Percentiles rank a stretch among this genome's conserved stretches.
These are phyloP conservation scores for Corydoras maculifer DNA, from an alignment of 2,113 vertebrate genomes.

Conservation along the genomic window DNA sequence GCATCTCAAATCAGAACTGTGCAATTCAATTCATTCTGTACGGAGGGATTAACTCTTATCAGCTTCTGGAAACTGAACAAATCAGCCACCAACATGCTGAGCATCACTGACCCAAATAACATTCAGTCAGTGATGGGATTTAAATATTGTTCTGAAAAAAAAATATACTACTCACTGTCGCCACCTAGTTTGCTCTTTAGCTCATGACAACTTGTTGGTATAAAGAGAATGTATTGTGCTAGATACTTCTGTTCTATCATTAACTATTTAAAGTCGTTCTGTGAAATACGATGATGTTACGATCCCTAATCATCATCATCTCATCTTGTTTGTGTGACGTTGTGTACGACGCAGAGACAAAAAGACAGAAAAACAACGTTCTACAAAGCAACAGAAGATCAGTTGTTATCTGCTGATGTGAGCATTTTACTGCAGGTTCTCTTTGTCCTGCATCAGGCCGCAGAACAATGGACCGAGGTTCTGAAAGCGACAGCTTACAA, in stretches of 20 bases:
- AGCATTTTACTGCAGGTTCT: slow-evolving; percentile 20
- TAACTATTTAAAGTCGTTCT: no score
- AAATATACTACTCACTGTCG: no score
- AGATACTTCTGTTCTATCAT: background rate
- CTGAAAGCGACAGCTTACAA: slow-evolving; percentile 11
- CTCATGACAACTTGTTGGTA: no score
- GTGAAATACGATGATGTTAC: no score
- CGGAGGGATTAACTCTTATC: slow-evolving; percentile 16
- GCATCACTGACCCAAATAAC: background rate
- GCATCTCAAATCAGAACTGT: slow-evolving; percentile 12
- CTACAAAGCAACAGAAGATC: slow-evolving; percentile 31
- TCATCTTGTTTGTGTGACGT: background rate
- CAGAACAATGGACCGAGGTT: slow-evolving; percentile 8
- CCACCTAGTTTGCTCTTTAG: no score
- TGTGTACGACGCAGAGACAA: background rate
- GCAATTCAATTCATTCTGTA: background rate
- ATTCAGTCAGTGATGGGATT: background rate
- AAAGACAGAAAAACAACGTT: slow-evolving; percentile 29
- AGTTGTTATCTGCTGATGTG: slow-evolving; percentile 32
- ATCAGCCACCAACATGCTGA: slow-evolving; percentile 14
- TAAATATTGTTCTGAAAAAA: slow-evolving; percentile 5
- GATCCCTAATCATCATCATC: background rate
- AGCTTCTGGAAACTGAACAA: background rate
- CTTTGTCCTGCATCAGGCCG: slow-evolving; percentile 25
- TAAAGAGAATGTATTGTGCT: background rate